These are phyloP conservation scores for Anarsia innoxiella DNA, from an alignment of 2,888 invertebrate genomes.

Conservation along the genomic window DNA sequence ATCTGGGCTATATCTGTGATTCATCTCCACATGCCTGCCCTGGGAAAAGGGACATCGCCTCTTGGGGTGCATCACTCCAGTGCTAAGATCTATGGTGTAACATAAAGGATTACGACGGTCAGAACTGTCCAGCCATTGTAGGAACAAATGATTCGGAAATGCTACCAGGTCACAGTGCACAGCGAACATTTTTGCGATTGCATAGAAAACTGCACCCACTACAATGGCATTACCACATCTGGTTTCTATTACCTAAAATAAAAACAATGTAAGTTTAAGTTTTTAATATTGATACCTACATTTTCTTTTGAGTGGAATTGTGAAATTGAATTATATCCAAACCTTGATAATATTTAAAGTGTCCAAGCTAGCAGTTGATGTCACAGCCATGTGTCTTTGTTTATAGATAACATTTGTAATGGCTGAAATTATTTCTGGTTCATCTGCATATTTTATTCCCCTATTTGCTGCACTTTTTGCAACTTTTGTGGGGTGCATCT, in stretches of 20 bases:
- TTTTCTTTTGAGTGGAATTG: too few relatives aligned
- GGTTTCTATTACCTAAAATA: conserved; percentile 36
- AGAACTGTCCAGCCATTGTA: conserved; percentile 49
- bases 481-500: too few relatives aligned
- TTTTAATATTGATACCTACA: too few relatives aligned
- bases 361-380: conserved; percentile 29
- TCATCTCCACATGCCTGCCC: conserved; percentile 14
- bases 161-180: conserved; percentile 40
- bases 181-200: conserved; percentile 44
- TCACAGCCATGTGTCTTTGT: conserved; percentile 27
- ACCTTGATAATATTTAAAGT: conserved; percentile 43
- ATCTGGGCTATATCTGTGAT: conserved; percentile 34
- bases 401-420: conserved; percentile 39
- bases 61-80: conserved; percentile 35
- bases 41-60: conserved; percentile 42
- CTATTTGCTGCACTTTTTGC: too few relatives aligned
- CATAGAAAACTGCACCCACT: conserved; percentile 41
- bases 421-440: too few relatives aligned
- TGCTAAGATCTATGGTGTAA: conserved; percentile 23
- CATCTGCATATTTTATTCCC: too few relatives aligned
- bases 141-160: conserved; percentile 49
- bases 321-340: too few relatives aligned
- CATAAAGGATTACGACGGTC: too few relatives aligned
- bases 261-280: too few relatives aligned
- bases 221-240: conserved; percentile 36